Conservation (phyloP, 2,888 invertebrate species). For the Brachyopa scutellaris region DNA sequence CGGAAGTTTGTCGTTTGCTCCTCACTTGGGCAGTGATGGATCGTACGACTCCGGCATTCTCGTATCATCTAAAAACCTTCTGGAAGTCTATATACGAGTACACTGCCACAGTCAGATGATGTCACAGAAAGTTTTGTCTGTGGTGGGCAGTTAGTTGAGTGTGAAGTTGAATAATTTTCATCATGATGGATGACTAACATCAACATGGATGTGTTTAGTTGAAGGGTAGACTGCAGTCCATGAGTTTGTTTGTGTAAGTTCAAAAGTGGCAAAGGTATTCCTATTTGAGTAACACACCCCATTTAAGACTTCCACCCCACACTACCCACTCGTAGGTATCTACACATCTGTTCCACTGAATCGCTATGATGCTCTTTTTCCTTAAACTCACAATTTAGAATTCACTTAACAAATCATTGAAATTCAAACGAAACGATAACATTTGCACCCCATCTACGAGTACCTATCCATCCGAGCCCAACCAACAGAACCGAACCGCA, state of each 20-base stretch:
- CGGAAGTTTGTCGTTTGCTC: too few relatives aligned
- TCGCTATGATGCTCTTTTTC: slow-evolving; percentile 23
- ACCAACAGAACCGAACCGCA: slow-evolving; percentile 7
- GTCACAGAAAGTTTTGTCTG: slow-evolving; percentile 46
- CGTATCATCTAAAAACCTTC: slow-evolving; percentile 51
- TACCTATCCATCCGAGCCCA: slow-evolving; percentile 1
- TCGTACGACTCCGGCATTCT: slow-evolving; percentile 46
- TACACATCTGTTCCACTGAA: slow-evolving; percentile 34
- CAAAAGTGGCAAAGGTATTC: too few relatives aligned
- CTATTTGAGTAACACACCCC: too few relatives aligned
- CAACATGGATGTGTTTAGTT: slow-evolving; percentile 20
- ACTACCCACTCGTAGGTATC: neutral
- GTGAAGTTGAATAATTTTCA: slow-evolving; percentile 59
- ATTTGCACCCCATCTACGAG: slow-evolving; percentile 40
- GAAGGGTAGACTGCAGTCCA: too few relatives aligned
- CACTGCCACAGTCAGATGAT: slow-evolving; percentile 44
- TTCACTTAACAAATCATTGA: slow-evolving; percentile 69
- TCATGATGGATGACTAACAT: slow-evolving; percentile 41
- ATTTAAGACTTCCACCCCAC: neutral
- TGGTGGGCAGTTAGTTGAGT: slow-evolving; percentile 60
- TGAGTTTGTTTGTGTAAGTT: too few relatives aligned
- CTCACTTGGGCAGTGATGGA: slow-evolving; percentile 40
- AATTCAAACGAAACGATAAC: slow-evolving; percentile 67
- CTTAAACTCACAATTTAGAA: slow-evolving; percentile 52
- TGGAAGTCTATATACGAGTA: too few relatives aligned